phyloP scores from a whole-genome alignment of 2,888 invertebrate species.

The Thysanoteuthis rhombus region DNA sequence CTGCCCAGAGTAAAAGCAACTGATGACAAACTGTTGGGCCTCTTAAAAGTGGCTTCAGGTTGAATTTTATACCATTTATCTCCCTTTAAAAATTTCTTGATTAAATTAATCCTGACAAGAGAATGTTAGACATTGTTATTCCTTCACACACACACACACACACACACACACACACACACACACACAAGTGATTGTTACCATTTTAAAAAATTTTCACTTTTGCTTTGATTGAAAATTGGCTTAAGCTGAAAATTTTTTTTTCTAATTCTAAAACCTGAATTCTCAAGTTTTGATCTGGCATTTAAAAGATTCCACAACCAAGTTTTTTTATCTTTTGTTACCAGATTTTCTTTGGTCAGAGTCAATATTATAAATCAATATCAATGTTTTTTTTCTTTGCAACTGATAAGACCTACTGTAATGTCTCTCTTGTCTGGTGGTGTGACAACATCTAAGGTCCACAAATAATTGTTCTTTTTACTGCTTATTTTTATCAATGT shows the following conservation, averaged over 20 bases:
- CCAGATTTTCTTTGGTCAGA: background rate
- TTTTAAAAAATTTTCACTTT: background rate
- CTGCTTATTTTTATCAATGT: background rate
- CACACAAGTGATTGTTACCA: background rate
- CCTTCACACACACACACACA: too few species aligned
- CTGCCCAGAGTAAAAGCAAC: background rate
- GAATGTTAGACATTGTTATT: background rate
- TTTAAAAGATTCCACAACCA: too few species aligned
- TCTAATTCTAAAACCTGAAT: background rate
- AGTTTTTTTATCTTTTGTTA: too few species aligned
- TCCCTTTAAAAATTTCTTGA: background rate
- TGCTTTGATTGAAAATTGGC: background rate
- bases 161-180: background rate
- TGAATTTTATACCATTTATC: too few species aligned
- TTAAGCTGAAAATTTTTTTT: background rate
- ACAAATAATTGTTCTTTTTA: background rate
- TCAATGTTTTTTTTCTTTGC: too few species aligned
- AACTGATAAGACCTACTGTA: background rate
- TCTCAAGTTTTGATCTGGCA: background rate
- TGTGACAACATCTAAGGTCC: background rate
- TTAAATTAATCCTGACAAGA: background rate
- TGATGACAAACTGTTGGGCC: background rate
- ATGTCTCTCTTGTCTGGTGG: background rate
- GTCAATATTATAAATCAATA: background rate
- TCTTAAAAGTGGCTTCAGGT: background rate